A percentile compares a stretch with the other conserved stretches of the same genome.
These are phyloP conservation scores for Laticauda colubrina DNA, from an alignment of 2,113 vertebrate genomes.

Conservation along the genomic window DNA sequence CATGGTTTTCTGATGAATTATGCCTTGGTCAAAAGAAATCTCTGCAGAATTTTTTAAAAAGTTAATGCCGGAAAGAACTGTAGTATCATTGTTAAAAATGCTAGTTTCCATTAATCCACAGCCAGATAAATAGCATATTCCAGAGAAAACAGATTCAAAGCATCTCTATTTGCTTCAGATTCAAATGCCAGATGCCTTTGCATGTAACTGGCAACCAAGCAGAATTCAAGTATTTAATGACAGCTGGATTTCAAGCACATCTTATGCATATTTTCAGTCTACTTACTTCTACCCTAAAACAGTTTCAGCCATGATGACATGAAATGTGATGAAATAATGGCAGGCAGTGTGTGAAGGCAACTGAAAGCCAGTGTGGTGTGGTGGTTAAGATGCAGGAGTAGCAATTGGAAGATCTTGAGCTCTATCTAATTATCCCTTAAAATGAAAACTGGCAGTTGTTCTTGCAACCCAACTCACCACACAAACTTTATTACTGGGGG, in stretches of 20 bases:
- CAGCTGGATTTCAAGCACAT: background rate
- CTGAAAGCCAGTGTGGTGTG: background rate
- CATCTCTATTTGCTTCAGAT: background rate
- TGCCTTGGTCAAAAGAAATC: background rate
- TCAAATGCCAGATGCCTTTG: background rate
- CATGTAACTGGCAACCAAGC: background rate
- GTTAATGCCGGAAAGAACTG: background rate
- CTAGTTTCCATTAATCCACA: background rate
- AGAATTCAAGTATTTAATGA: background rate
- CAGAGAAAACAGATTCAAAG: background rate
- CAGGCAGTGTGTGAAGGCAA: slow-evolving; percentile 30
- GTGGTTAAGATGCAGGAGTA: background rate
- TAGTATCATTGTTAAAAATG: background rate
- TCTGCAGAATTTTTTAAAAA: background rate
- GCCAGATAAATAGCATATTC: background rate
- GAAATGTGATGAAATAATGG: background rate
- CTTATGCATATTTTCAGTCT: background rate
- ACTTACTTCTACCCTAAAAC: background rate
- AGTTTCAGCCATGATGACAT: background rate
- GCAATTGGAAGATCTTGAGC: background rate
- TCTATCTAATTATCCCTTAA: background rate
- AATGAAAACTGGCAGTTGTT: background rate
- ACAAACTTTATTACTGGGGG: background rate
- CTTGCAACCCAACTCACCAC: background rate
- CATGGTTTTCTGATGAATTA: background rate